Base-by-base conservation (phyloP, 2,888 invertebrate species). In the Frankliniella fusca region DNA sequence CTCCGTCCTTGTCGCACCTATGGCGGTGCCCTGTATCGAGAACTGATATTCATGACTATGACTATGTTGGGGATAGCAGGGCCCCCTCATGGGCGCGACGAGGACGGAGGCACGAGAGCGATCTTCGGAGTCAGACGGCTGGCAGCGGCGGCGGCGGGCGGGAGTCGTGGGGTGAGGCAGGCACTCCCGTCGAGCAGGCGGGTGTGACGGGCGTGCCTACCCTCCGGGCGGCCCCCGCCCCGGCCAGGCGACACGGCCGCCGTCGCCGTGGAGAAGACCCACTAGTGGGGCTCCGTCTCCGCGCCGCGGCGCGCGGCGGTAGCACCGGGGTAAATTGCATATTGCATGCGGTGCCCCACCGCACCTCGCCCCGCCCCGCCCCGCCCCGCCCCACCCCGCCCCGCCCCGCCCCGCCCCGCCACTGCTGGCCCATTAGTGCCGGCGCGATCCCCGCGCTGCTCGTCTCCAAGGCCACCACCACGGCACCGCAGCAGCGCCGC, bases 381-480 rank as follows among this genome's bases (percentile, higher is more conserved):
- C 38, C 38, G 38, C 38, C 38, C 38, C 38, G 38, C 38, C 54
- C 54, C 15, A 50, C 54, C 20, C 18, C 54, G 54, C 54, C 15
- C 15, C 54, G 38, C 38, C 38, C 38, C 38, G 38, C 38, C 38
- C 38, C 38, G 38, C 38, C 54, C 54, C 15, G 54, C 54, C 27
- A 76, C 12, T 76, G 70, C 27, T 23, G 70, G 23, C 70, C 70
- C 70, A 76, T 76, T 76, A 76, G 70, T 76, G 70, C 70, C 12
- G 23, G 70, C 70, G 23, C 70, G 70, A n/a, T 76, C 81, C 28
- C 81, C 76, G 79, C 81, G 38, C 38, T 38, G 54, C 76, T 18
- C 54, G 61, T 15, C 81, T 27, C 38, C 85, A 86, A 87, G 83
- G 86, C 89, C 89, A 88, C 90, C 89, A 88, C 87, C 88, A 88